phyloP scores from a whole-genome alignment of 2,797 vertebrate species.

The Saxicola maurus region DNA sequence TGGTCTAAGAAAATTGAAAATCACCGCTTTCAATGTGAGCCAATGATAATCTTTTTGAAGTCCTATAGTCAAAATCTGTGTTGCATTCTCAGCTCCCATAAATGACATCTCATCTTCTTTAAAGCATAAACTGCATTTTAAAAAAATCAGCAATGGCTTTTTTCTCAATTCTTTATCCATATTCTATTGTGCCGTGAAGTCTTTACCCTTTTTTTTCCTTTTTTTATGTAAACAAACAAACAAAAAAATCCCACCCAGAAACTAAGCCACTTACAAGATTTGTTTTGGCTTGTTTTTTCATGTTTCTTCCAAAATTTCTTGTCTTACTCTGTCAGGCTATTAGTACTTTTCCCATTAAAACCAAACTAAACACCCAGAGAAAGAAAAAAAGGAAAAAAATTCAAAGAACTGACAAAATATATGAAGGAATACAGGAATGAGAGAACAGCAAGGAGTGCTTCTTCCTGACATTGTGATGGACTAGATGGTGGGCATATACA shows the following conservation, averaged over 20 bases:
- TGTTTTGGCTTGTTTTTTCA: background rate
- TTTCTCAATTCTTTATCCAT: background rate
- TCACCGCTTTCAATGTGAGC: slow-evolving; percentile 17
- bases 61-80: slow-evolving; percentile 39
- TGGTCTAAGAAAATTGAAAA: slow-evolving; percentile 40
- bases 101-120: slow-evolving; percentile 26
- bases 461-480: background rate
- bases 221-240: slow-evolving; percentile 45
- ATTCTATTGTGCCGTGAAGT: slow-evolving; percentile 23
- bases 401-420: background rate
- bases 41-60: slow-evolving; percentile 31
- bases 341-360: background rate
- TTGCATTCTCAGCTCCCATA: slow-evolving; percentile 34
- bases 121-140: background rate
- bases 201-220: background rate
- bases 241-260: slow-evolving; percentile 47
- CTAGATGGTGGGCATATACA: background rate
- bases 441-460: background rate
- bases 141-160: background rate
- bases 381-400: background rate
- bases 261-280: background rate
- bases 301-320: slow-evolving; percentile 25
- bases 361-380: background rate
- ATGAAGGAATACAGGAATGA: background rate
- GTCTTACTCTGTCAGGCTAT: background rate